phyloP scores from a whole-genome alignment of 2,888 invertebrate genomes.

The Branchellion lobata region DNA sequence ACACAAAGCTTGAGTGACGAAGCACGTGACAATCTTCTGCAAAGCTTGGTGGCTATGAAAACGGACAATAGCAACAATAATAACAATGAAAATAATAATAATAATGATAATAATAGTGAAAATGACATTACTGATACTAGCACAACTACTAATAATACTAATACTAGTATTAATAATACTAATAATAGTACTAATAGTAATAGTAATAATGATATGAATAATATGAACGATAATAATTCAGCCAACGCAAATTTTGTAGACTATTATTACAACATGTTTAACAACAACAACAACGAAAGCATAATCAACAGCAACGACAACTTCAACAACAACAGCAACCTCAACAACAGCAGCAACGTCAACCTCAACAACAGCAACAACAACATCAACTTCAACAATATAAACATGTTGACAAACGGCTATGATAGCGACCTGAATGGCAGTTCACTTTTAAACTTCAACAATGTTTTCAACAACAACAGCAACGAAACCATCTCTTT shows the following conservation, averaged over 20 bases:
- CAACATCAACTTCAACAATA: background rate
- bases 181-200: background rate
- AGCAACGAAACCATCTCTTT: too few species aligned
- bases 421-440: too few species aligned
- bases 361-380: background rate
- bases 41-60: slow-evolving; percentile 4
- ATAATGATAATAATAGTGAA: background rate
- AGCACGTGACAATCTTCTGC: background rate
- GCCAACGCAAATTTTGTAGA: too few species aligned
- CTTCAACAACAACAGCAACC: background rate
- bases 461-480: too few species aligned
- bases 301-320: slow-evolving; percentile 5
- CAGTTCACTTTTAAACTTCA: too few species aligned
- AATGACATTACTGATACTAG: background rate
- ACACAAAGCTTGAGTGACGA: slow-evolving; percentile 1
- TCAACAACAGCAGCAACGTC: background rate
- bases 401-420: background rate
- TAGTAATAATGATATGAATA: too few species aligned
- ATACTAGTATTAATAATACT: background rate
- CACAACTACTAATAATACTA: background rate
- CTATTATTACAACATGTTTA: background rate
- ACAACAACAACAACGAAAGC: background rate
- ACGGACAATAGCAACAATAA: background rate
- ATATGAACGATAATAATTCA: too few species aligned
- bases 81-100: slow-evolving; percentile 10